Percentiles rank a stretch among this genome's conserved stretches.
Evolutionary conservation across 1,140 invertebrate genomes (phyloP).

Genomic region (Drusus annulatus): DNA sequence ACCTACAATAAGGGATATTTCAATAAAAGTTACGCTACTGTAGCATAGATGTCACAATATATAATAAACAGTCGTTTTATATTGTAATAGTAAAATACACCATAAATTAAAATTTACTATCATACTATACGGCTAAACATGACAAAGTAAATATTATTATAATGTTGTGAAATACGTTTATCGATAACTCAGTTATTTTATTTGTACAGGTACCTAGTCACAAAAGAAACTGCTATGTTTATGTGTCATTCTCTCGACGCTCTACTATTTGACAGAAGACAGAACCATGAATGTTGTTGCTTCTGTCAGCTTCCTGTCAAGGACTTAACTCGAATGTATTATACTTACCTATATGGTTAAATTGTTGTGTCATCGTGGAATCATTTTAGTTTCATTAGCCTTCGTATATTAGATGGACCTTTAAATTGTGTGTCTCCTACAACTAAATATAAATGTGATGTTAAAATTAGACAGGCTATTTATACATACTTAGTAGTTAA

Average conservation of each 20-base stretch:
- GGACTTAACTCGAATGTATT: background rate
- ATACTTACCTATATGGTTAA: too few relatives aligned
- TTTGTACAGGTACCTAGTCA: background rate
- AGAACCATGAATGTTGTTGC: background rate
- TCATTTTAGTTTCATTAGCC: constrained; percentile 12
- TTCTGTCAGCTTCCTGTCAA: background rate
- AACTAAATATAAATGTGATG: constrained; percentile 1
- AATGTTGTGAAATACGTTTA: too few relatives aligned
- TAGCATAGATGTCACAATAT: too few relatives aligned
- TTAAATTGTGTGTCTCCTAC: too few relatives aligned
- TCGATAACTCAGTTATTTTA: background rate
- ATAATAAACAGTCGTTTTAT: too few relatives aligned
- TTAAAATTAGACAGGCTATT: constrained; percentile 35
- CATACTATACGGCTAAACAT: too few relatives aligned
- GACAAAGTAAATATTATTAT: too few relatives aligned
- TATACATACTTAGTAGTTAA: background rate
- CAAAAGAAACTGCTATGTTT: constrained; percentile 1
- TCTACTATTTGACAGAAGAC: background rate
- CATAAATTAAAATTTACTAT: too few relatives aligned
- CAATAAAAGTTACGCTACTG: too few relatives aligned
- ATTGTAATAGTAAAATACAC: too few relatives aligned
- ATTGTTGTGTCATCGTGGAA: constrained; percentile 19
- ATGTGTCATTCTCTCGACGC: background rate
- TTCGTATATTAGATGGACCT: background rate
- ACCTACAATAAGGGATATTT: too few relatives aligned